Evolutionary conservation across 2,113 vertebrate species (phyloP), one percentile per base, ranked within the genome.

Genomic region (Mustelus asterias): DNA sequence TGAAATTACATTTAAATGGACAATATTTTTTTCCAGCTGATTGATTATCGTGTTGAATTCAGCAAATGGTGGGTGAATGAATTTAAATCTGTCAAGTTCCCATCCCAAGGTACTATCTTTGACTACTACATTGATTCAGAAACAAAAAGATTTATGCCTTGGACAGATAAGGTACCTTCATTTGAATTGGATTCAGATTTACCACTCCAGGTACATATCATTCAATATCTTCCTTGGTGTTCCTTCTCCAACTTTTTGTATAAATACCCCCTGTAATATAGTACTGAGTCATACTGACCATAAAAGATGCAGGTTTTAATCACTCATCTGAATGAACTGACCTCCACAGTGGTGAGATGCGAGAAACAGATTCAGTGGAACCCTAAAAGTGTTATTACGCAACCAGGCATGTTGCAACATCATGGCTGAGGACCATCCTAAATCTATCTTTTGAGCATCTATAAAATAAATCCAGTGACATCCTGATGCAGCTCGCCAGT

Each of bases 11-110:
- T 69, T 94, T 7, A 94, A 69, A 24, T 41, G n/a, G 41, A 26
- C 37, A 70, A 22, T 11, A 18, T 85, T 13, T 85, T 54, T 1
- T 86, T 18, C 0, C 54, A 98, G 98, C 97, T 98, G 0, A 6
- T 97, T 4, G 98, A 98, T 90, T 97, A 98, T 16, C 97, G 97
- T 0, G 96, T 97, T 0, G 97, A 98, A 95, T 98, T 98, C 97
- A 98, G 98, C 96, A 97, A 96, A 8, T 98, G 98, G 98, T 98
- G 98, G 98, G 29, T 97, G 96, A 96, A 97, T 0, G 97, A 98
- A 24, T 98, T 98, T 72, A 98, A 98, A 96, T 96, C 97, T 0
- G 83, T 98, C 97, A 98, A 98, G 97, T 97, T 98, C 90, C 98
- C 98, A 33, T 97, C 96, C 0, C 97, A 98, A 63, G 98, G 98